phyloP scores from a whole-genome alignment of 2,888 invertebrate genomes.

The Sarcophaga rosellei region DNA sequence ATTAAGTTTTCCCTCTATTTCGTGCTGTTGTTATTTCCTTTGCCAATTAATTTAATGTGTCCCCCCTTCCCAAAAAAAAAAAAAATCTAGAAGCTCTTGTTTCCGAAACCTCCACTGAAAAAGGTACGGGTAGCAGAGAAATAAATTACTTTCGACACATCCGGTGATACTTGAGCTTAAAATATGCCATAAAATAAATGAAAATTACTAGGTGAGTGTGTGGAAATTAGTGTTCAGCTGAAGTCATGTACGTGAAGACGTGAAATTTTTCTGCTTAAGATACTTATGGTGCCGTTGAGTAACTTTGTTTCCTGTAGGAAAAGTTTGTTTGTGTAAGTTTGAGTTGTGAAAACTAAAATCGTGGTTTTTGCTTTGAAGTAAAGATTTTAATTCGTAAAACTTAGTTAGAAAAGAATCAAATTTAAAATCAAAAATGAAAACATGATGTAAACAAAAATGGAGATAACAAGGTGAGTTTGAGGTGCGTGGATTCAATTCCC shows the following conservation, averaged over 20 bases:
- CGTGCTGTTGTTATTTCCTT: constrained; percentile 41
- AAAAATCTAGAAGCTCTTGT: not conserved
- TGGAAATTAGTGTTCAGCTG: constrained; percentile 16
- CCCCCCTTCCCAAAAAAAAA: constrained; percentile 4
- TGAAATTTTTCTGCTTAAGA: not conserved
- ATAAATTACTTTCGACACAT: constrained; percentile 45
- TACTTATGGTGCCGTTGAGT: not conserved
- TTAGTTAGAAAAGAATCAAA: no score
- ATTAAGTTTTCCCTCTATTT: not conserved
- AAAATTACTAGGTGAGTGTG: constrained; percentile 24
- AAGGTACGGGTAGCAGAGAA: not conserved
- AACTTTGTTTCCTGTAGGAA: no score
- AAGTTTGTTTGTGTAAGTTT: no score
- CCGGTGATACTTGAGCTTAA: constrained; percentile 25
- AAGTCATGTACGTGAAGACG: not conserved
- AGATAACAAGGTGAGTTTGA: no score
- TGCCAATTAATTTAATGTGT: constrained; percentile 55
- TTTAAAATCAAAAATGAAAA: no score
- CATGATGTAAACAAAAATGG: no score
- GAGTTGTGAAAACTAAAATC: not conserved
- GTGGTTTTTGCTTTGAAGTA: not conserved
- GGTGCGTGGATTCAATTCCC: no score
- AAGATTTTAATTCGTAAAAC: not conserved
- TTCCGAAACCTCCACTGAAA: no score
- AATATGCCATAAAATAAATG: constrained; percentile 12